These are phyloP conservation scores for Caloenas nicobarica DNA, from an alignment of 2,113 vertebrate species.

Conservation along the genomic window DNA sequence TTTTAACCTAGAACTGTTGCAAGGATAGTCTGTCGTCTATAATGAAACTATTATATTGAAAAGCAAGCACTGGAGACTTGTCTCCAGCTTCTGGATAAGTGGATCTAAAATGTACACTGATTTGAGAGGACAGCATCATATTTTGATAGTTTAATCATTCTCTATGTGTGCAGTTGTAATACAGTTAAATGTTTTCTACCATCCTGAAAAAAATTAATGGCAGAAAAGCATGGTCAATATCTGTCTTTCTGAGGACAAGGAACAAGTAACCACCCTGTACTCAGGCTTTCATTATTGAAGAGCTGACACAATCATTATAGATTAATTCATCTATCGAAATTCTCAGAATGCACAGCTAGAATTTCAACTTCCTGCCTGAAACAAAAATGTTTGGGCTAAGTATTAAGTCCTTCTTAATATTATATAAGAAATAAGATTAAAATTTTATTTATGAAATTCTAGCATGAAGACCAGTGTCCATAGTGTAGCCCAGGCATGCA, in stretches of 20 bases:
- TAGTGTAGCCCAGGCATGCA: fast-evolving
- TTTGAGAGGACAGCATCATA: neutral
- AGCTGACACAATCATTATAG: neutral
- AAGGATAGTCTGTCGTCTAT: neutral
- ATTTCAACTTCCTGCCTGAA: neutral
- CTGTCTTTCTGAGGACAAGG: neutral
- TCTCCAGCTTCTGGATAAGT: neutral
- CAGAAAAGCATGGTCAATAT: neutral
- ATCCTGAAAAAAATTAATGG: neutral
- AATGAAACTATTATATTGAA: neutral
- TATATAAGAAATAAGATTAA: neutral
- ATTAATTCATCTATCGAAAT: neutral
- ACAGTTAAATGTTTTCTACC: neutral
- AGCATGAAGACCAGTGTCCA: neutral
- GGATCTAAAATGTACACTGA: neutral
- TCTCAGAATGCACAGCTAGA: neutral
- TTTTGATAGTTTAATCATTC: neutral
- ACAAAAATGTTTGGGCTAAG: neutral
- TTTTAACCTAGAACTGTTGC: neutral
- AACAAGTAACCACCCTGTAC: neutral
- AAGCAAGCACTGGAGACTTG: neutral
- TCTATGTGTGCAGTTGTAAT: neutral
- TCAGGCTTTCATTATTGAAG: neutral
- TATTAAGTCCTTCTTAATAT: neutral
- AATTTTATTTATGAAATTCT: neutral